These are phyloP conservation scores for Dendropsophus ebraccatus DNA, from an alignment of 2,113 vertebrate genomes.

Conservation along the genomic window DNA sequence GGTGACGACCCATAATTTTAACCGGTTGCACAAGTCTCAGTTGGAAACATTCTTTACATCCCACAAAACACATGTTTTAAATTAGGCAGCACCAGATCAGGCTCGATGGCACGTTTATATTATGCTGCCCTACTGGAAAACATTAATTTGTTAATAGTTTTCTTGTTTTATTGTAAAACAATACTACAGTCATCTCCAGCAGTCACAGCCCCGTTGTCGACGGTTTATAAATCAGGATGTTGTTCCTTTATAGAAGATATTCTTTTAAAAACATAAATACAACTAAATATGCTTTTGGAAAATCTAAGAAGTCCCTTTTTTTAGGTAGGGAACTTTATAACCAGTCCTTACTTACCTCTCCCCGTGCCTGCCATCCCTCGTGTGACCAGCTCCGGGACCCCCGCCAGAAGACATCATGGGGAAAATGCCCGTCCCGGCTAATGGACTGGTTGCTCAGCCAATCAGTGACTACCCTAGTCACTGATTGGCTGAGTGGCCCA, in stretches of 20 bases:
- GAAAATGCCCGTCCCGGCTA: too few species aligned
- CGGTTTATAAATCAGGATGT: neutral
- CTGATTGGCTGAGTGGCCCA: too few species aligned
- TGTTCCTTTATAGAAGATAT: neutral
- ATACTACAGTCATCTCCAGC: neutral
- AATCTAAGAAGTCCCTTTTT: too few species aligned
- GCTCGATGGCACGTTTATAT: constrained; percentile 70
- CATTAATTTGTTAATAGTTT: constrained; percentile 49
- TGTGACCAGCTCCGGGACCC: too few species aligned
- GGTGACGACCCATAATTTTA: constrained; percentile 68
- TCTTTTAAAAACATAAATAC: neutral
- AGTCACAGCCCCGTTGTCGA: neutral
- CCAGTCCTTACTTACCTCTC: too few species aligned
- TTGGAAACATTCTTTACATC: constrained; percentile 64
- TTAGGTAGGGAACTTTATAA: too few species aligned
- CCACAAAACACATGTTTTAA: constrained; percentile 70
- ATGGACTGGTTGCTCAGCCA: too few species aligned
- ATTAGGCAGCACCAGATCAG: constrained; percentile 70
- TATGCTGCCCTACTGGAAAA: constrained; percentile 65
- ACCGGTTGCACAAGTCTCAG: constrained; percentile 72
- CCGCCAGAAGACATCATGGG: too few species aligned
- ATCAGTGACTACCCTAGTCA: too few species aligned
- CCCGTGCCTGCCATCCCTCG: too few species aligned
- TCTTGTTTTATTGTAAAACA: constrained; percentile 40
- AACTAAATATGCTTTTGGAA: neutral